phyloP scores from a whole-genome alignment of 2,797 vertebrate species.

The Sebastes nivosus region DNA sequence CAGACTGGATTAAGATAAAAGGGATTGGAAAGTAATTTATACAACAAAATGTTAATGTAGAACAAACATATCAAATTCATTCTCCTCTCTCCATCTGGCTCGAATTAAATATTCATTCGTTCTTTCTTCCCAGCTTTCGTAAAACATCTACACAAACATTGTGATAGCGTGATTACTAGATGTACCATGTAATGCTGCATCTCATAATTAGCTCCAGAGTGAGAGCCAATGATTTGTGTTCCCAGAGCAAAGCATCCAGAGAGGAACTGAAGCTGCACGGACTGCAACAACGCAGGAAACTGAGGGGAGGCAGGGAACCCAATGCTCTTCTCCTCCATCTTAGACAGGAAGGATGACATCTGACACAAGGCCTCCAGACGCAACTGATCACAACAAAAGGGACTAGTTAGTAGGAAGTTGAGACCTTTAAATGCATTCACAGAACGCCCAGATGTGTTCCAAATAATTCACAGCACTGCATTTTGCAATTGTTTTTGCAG shows the following conservation, averaged over 20 bases:
- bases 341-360: slow-evolving; percentile 85
- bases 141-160: slow-evolving; percentile 1
- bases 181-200: slow-evolving; percentile 83
- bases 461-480: neutral
- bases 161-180: neutral
- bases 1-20: slow-evolving; percentile 69
- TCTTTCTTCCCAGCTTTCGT: neutral
- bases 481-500: neutral
- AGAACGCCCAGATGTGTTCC: neutral
- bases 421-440: neutral
- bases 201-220: slow-evolving; percentile 71
- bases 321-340: slow-evolving; percentile 83
- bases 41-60: neutral
- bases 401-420: neutral
- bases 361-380: slow-evolving; percentile 85
- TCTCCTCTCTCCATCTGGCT: neutral
- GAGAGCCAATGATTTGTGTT: slow-evolving; percentile 73
- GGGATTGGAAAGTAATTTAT: neutral
- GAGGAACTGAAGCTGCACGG: slow-evolving; percentile 86
- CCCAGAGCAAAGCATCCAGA: slow-evolving; percentile 85
- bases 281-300: slow-evolving; percentile 80
- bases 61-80: neutral
- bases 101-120: slow-evolving; percentile 1
- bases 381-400: slow-evolving; percentile 65
- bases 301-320: slow-evolving; percentile 58